A percentile compares a stretch with the other conserved stretches of the same genome.
Evolutionary conservation across 1,140 invertebrate species (phyloP).

Genomic region (Orius insidiosus): DNA sequence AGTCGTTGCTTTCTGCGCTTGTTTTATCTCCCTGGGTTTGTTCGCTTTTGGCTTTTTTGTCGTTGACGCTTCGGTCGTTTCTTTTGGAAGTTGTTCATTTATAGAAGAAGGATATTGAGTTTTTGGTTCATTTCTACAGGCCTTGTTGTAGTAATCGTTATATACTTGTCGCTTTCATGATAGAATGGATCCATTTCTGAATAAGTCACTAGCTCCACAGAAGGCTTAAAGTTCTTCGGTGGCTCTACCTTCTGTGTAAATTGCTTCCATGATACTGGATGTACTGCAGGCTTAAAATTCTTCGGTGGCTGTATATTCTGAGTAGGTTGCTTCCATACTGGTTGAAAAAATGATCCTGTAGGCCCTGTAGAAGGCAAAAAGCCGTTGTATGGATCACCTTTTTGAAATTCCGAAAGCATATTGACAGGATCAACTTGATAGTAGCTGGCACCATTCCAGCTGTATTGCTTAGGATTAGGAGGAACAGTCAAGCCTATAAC

Average conservation of each 20-base stretch:
- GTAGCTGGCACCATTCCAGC: too few relatives aligned
- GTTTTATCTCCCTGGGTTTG: neutral
- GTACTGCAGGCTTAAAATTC: neutral
- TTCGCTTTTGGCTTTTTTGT: neutral
- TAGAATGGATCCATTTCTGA: conserved; percentile 21
- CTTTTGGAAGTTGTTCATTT: conserved; percentile 6
- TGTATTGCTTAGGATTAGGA: too few relatives aligned
- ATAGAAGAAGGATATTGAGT: conserved; percentile 2
- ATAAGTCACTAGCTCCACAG: conserved; percentile 20
- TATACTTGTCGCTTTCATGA: conserved; percentile 1
- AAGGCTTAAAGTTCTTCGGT: conserved; percentile 21
- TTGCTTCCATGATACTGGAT: neutral
- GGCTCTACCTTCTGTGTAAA: conserved; percentile 15
- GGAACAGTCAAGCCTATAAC: too few relatives aligned
- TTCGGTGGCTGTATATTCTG: conserved; percentile 7
- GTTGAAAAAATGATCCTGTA: conserved; percentile 3
- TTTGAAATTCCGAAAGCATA: conserved; percentile 12
- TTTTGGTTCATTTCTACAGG: neutral
- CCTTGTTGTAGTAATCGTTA: neutral
- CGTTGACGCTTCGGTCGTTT: neutral
- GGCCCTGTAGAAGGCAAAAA: conserved; percentile 16
- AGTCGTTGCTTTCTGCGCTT: conserved; percentile 4
- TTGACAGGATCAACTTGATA: too few relatives aligned
- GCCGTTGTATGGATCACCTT: conserved; percentile 7
- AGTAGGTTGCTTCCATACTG: conserved; percentile 17